A percentile compares a stretch with the other conserved stretches of the same genome.
Evolutionary conservation across 1,140 invertebrate species (phyloP).

Genomic region (Calephelis nemesis): DNA sequence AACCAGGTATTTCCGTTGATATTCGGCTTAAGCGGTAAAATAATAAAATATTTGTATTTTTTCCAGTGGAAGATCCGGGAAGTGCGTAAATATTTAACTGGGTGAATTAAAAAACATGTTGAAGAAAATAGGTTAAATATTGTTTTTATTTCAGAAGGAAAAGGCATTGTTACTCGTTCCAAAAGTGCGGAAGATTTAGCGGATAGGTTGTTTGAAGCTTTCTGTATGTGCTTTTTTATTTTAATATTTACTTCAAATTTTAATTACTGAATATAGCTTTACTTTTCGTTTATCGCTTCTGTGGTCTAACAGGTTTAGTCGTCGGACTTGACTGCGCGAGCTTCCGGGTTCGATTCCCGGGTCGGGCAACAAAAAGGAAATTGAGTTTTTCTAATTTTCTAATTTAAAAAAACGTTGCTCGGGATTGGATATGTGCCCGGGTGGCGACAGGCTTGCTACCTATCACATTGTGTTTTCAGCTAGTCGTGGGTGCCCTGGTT

Average conservation of each 20-base stretch:
- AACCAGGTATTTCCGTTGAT: background rate
- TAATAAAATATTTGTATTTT: constrained; percentile 24
- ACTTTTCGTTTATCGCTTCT: too few relatives aligned
- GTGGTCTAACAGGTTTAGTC: too few relatives aligned
- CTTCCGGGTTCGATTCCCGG: too few relatives aligned
- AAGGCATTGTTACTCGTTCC: constrained; percentile 53
- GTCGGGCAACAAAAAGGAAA: too few relatives aligned
- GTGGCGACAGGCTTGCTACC: too few relatives aligned
- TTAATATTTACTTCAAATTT: constrained; percentile 10
- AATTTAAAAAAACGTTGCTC: too few relatives aligned
- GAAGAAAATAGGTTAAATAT: constrained; percentile 21
- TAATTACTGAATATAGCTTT: background rate
- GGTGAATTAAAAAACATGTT: constrained; percentile 2
- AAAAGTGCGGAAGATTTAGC: constrained; percentile 46
- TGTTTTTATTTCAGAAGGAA: constrained; percentile 44
- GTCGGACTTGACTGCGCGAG: too few relatives aligned
- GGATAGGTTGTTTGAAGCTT: constrained; percentile 51
- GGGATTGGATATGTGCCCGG: too few relatives aligned
- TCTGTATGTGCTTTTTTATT: constrained; percentile 45
- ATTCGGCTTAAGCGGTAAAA: background rate
- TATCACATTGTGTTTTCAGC: too few relatives aligned
- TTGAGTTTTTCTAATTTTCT: too few relatives aligned
- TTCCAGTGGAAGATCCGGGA: constrained; percentile 50
- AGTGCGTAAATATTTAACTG: constrained; percentile 33
- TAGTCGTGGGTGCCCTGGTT: too few relatives aligned